Conservation (phyloP, 2,113 vertebrate genomes). For the Gobius niger region DNA sequence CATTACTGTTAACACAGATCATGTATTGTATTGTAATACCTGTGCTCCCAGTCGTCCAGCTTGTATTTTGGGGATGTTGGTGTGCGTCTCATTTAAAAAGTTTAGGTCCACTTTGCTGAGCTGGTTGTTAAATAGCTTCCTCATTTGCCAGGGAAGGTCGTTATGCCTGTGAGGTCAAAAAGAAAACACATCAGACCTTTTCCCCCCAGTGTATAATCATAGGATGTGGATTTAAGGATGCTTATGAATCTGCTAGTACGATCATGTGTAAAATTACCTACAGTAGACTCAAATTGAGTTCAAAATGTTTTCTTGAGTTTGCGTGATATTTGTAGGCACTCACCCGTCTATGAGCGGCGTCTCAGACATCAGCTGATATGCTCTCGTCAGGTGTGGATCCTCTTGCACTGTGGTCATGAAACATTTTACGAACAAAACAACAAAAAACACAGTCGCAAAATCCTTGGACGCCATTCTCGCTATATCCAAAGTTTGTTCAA, state of each 20-base stretch:
- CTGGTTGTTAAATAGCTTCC: constrained; percentile 81
- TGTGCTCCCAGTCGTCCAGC: constrained; percentile 84
- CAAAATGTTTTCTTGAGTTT: neutral
- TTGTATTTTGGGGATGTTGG: constrained; percentile 89
- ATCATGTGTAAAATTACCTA: neutral
- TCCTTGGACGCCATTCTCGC: constrained; percentile 27
- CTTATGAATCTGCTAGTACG: neutral
- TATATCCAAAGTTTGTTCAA: neutral
- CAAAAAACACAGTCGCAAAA: constrained; percentile 12
- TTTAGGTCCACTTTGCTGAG: constrained; percentile 78
- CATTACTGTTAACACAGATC: too few relatives aligned
- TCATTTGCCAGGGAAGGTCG: constrained; percentile 91
- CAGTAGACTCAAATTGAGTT: neutral
- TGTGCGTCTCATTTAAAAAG: constrained; percentile 80
- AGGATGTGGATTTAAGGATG: neutral
- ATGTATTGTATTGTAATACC: constrained; percentile 65
- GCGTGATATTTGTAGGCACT: constrained; percentile 31
- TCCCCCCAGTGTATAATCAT: neutral
- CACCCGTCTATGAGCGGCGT: constrained; percentile 85
- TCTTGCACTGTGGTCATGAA: constrained; percentile 32
- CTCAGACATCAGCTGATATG: constrained; percentile 76
- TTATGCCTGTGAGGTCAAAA: constrained; percentile 83
- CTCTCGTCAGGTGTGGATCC: constrained; percentile 54
- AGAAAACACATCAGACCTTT: neutral
- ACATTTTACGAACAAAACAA: constrained; percentile 35